These are phyloP conservation scores for Hyposmocoma kahamanoa DNA, from an alignment of 1,140 invertebrate species.

Conservation along the genomic window DNA sequence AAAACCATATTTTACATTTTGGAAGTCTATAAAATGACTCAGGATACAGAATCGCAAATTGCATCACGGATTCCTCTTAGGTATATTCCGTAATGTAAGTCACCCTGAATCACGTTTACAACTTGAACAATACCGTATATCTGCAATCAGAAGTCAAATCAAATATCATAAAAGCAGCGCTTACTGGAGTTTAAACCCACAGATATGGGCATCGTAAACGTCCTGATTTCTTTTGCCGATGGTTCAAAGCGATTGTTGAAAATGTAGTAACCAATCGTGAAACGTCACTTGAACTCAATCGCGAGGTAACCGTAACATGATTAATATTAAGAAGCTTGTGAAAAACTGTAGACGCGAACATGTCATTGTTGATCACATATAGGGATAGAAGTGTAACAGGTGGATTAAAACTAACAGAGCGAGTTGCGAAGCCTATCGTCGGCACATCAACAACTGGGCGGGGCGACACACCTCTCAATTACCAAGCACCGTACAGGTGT, in stretches of 20 bases:
- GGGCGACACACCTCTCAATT: conserved; percentile 62
- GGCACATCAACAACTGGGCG: conserved; percentile 41
- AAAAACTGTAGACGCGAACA: no score
- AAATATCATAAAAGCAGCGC: conserved; percentile 16
- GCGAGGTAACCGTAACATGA: conserved; percentile 12
- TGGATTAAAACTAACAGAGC: conserved; percentile 42
- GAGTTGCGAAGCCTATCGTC: conserved; percentile 40
- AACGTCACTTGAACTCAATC: not conserved
- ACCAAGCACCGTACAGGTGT: conserved; percentile 32
- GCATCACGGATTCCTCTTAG: conserved; percentile 18
- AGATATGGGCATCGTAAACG: no score
- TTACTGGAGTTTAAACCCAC: no score
- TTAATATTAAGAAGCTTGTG: no score
- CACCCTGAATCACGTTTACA: conserved; percentile 24
- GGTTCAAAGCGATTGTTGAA: not conserved
- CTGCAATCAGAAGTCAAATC: conserved; percentile 21
- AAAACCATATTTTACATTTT: no score
- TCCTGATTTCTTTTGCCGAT: no score
- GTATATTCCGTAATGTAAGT: conserved; percentile 18
- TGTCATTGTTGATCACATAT: no score
- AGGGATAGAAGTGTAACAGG: no score
- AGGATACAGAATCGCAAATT: conserved; percentile 14
- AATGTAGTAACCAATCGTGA: not conserved
- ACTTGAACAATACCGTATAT: conserved; percentile 20
- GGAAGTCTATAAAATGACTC: not conserved